Conservation (phyloP, 2,797 vertebrate species). For the Xiphophorus birchmanni region DNA sequence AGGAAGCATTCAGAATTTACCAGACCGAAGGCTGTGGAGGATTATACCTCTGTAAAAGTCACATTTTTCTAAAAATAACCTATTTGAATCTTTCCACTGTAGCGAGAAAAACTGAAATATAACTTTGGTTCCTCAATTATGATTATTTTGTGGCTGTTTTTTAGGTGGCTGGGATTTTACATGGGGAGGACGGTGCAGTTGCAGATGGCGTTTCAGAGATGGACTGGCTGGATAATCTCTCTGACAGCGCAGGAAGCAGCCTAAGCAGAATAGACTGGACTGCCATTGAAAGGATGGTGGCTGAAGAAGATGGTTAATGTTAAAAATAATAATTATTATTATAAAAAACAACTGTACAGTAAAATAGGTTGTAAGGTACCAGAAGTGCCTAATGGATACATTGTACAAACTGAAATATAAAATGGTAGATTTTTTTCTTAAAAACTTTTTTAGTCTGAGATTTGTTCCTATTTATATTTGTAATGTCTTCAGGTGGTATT, state of each 20-base stretch:
- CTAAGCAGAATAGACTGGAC: constrained; percentile 93
- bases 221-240: constrained; percentile 73
- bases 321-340: neutral
- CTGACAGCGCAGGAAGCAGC: constrained; percentile 84
- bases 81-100: neutral
- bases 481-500: neutral
- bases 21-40: constrained; percentile 61
- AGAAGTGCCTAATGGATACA: constrained; percentile 19
- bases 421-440: neutral
- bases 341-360: neutral
- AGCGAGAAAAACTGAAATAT: neutral
- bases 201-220: constrained; percentile 21
- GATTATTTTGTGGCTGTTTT: neutral
- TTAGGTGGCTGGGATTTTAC: constrained; percentile 60
- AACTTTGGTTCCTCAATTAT: neutral
- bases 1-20: constrained; percentile 74
- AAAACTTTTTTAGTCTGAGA: neutral
- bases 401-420: constrained; percentile 8
- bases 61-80: neutral
- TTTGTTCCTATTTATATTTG: neutral
- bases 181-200: constrained; percentile 27
- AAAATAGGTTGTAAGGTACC: neutral
- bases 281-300: constrained; percentile 87
- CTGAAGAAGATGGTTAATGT: constrained; percentile 71
- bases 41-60: constrained; percentile 50